These are phyloP conservation scores for Leptopilina drosophilae DNA, from an alignment of 2,888 invertebrate species.

Conservation along the genomic window DNA sequence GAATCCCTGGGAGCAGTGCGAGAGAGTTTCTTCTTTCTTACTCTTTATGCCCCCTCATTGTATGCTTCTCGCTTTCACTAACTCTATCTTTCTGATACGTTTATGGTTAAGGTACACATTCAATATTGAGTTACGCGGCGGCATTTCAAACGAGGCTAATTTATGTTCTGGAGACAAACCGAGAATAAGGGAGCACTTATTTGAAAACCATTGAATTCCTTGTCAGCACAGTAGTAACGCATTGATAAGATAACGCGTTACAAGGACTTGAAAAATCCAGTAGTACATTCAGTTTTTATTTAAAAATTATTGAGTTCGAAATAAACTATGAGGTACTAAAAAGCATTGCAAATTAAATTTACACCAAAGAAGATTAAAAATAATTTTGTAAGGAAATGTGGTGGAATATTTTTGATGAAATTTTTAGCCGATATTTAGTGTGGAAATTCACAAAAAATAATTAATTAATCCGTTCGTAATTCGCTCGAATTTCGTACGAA, in stretches of 20 bases:
- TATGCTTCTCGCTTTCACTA: slow-evolving; percentile 37
- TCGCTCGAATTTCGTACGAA: too few relatives aligned
- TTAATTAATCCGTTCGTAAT: too few relatives aligned
- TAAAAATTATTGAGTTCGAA: too few relatives aligned
- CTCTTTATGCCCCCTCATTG: slow-evolving; percentile 22
- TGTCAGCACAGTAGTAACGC: slow-evolving; percentile 22
- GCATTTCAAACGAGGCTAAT: slow-evolving; percentile 50
- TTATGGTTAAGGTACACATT: slow-evolving; percentile 36
- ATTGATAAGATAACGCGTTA: neutral
- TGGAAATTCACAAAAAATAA: too few relatives aligned
- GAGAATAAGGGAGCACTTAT: slow-evolving; percentile 33
- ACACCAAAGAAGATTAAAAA: too few relatives aligned
- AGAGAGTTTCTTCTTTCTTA: slow-evolving; percentile 16
- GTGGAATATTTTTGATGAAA: too few relatives aligned
- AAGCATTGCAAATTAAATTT: too few relatives aligned
- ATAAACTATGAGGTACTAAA: too few relatives aligned
- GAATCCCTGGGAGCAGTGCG: slow-evolving; percentile 1
- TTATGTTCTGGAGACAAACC: slow-evolving; percentile 45
- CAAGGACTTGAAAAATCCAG: neutral
- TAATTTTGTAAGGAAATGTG: too few relatives aligned
- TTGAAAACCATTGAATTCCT: slow-evolving; percentile 24
- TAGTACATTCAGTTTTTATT: neutral
- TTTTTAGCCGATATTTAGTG: too few relatives aligned
- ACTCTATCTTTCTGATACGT: slow-evolving; percentile 31
- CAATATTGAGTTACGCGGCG: slow-evolving; percentile 49